Conservation (phyloP, 2,797 vertebrate species). For the Ctenopoma multispine region DNA sequence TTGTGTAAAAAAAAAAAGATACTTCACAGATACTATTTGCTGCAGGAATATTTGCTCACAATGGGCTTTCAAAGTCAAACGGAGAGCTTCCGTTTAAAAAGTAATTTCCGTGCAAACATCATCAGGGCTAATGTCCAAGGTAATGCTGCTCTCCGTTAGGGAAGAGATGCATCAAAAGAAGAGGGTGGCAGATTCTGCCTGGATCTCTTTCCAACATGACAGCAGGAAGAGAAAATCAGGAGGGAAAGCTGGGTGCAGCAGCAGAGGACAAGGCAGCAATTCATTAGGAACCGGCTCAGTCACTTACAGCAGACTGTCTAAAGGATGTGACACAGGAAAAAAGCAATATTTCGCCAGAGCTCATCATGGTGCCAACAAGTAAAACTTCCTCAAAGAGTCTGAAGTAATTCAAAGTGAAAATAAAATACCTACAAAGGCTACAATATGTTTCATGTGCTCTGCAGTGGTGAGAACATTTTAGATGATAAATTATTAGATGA, state of each 20-base stretch:
- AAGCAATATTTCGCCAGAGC: conserved; percentile 48
- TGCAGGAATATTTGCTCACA: conserved; percentile 39
- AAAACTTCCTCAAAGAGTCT: conserved; percentile 59
- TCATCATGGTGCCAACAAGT: conserved; percentile 65
- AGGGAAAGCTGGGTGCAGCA: conserved; percentile 57
- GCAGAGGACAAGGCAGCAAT: conserved; percentile 54
- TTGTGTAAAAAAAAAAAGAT: conserved; percentile 30
- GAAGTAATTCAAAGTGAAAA: conserved; percentile 57
- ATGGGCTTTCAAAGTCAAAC: conserved; percentile 61
- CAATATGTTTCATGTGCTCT: conserved; percentile 3
- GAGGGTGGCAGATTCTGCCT: conserved; percentile 58
- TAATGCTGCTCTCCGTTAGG: conserved; percentile 58
- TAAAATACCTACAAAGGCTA: conserved; percentile 31
- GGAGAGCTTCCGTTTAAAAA: conserved; percentile 56
- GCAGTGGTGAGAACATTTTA: conserved; percentile 10
- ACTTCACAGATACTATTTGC: conserved; percentile 36
- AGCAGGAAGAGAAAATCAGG: conserved; percentile 66
- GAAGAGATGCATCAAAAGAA: conserved; percentile 61
- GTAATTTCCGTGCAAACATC: conserved; percentile 43
- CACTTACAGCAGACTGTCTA: conserved; percentile 53
- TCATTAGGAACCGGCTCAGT: conserved; percentile 71
- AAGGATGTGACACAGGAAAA: conserved; percentile 51
- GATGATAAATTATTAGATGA: conserved; percentile 36
- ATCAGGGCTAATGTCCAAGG: conserved; percentile 67
- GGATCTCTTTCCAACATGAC: conserved; percentile 72